Conservation (phyloP, 2,888 invertebrate species). For the Nemotelus nigrinus region DNA sequence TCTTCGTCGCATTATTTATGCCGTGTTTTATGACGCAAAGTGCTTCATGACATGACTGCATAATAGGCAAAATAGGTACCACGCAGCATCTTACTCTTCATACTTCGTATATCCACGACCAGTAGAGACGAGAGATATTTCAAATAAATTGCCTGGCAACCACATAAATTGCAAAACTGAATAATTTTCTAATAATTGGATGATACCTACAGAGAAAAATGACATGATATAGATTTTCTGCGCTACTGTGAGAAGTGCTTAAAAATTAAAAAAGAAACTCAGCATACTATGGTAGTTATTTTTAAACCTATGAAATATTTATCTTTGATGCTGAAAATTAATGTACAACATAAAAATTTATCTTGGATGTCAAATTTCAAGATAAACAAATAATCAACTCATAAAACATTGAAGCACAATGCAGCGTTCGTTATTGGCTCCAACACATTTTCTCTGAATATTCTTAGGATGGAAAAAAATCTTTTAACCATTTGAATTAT, state of each 20-base stretch:
- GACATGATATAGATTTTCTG: background rate
- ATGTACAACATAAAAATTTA: too few relatives aligned
- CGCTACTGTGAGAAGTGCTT: too few relatives aligned
- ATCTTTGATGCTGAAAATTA: too few relatives aligned
- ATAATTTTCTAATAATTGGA: conserved; percentile 35
- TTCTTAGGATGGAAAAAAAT: background rate
- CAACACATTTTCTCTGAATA: background rate
- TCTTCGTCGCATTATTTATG: background rate
- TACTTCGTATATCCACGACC: background rate
- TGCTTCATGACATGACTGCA: background rate
- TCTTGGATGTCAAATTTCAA: too few relatives aligned
- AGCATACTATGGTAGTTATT: too few relatives aligned
- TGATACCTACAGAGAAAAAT: background rate
- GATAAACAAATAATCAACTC: too few relatives aligned
- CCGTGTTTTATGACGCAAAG: background rate
- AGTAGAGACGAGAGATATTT: conserved; percentile 2
- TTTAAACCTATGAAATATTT: too few relatives aligned
- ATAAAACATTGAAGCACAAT: too few relatives aligned
- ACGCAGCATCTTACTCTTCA: background rate
- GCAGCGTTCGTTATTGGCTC: background rate
- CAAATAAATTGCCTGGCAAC: conserved; percentile 26
- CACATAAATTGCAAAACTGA: conserved; percentile 24
- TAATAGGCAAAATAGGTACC: background rate
- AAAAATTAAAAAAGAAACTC: too few relatives aligned
- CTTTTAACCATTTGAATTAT: conserved; percentile 23